Percentiles rank a stretch among this genome's conserved stretches.
These are phyloP conservation scores for Falco berigora DNA, from an alignment of 2,797 vertebrate species.

Conservation along the genomic window DNA sequence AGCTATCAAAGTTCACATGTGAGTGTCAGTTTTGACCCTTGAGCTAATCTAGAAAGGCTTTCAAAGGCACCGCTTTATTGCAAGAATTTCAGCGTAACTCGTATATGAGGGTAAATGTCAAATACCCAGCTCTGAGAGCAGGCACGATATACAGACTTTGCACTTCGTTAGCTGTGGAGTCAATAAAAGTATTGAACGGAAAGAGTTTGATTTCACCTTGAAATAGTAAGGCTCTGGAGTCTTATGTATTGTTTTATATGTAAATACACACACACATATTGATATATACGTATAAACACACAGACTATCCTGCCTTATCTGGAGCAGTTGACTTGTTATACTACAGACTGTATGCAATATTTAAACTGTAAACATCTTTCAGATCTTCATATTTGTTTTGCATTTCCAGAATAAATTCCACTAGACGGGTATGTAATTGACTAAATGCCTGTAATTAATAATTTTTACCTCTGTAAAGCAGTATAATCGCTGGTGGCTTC, in stretches of 20 bases:
- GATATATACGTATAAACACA: background rate
- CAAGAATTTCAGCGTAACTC: background rate
- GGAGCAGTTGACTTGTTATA: background rate
- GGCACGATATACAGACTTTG: background rate
- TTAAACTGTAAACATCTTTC: background rate
- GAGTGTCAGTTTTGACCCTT: background rate
- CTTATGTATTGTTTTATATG: background rate
- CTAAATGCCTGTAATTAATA: background rate
- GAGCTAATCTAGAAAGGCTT: background rate
- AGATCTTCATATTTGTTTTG: background rate
- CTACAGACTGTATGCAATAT: background rate
- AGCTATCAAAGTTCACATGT: background rate
- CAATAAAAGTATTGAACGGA: background rate
- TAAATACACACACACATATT: background rate
- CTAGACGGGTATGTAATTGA: background rate
- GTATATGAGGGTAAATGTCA: accelerated
- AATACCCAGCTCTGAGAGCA: background rate
- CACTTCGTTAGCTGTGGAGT: background rate
- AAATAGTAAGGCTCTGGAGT: background rate
- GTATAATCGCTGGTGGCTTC: background rate
- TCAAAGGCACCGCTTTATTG: background rate
- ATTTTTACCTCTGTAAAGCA: background rate
- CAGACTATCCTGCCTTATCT: background rate
- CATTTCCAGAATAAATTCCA: background rate
- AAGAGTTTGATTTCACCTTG: background rate